Base-by-base conservation (phyloP, 2,797 vertebrate species). In the Neoniphon sammara region DNA sequence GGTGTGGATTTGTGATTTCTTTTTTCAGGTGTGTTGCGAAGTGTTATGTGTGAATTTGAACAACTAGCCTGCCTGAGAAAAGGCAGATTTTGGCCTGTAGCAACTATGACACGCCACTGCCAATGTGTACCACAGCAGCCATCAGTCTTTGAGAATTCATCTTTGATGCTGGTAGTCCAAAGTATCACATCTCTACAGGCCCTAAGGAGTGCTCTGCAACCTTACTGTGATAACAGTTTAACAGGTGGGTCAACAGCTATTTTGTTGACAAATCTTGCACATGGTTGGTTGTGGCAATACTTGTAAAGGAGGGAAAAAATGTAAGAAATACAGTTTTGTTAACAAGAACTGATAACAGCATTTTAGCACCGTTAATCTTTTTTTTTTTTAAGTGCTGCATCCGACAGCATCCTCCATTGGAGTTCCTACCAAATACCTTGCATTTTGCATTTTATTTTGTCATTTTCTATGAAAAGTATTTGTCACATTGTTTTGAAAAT, bases 11-110 rank as follows among this genome's bases (percentile, higher is more conserved):
- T 30, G 2, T 50, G 12, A 23, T n/a, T 36, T 56, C 12, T 7
- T 60, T 31, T 78, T 66, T 55, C 86, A 95, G 93, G 88, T 63
- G 61, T 80, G 57, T 76, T 91, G 65, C 78, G 23, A 57, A 81
- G 77, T 73, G 65, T 70, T 49, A 66, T 71, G 44, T 83, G 59
- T 85, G 72, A 79, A 68, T 88, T 55, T 54, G 66, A 61, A 10
- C 77, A 87, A 59, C 68, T 92, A 25, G 67, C 85, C 70, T 61
- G 83, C 76, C 84, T 92, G 42, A 86, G 83, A 69, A 85, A 81
- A 69, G 39, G 82, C 77, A 80, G 78, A 64, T 62, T 74, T 56
- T 85, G 67, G 71, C 12, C 76, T 76, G 70, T 68, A 31, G 34
- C 15, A 23, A 10, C 44, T 46, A 17, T 3, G 11, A 25, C 10